These are phyloP conservation scores for Azorinus chamasolen DNA, from an alignment of 2,888 invertebrate genomes.

Conservation along the genomic window DNA sequence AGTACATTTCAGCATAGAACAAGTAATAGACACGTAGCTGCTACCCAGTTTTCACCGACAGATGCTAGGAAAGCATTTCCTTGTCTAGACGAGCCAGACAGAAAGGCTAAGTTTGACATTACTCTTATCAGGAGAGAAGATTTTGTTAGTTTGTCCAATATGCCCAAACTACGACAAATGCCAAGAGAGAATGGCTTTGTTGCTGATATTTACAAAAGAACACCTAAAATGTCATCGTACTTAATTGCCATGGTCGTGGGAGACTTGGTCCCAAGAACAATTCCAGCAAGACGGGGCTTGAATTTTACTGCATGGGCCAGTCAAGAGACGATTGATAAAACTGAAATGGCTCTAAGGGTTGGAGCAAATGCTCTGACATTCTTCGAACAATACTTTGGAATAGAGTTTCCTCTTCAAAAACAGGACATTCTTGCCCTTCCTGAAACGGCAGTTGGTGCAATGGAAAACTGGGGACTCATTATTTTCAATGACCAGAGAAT, in stretches of 20 bases:
- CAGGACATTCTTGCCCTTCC: slow-evolving; percentile 95
- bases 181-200: slow-evolving; percentile 88
- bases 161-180: slow-evolving; percentile 59
- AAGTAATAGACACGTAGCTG: slow-evolving; percentile 89
- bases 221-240: slow-evolving; percentile 84
- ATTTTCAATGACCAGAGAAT: slow-evolving; percentile 91
- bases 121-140: slow-evolving; percentile 88
- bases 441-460: slow-evolving; percentile 94
- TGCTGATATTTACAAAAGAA: slow-evolving; percentile 88
- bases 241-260: slow-evolving; percentile 85
- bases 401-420: slow-evolving; percentile 96
- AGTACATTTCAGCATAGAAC: slow-evolving; percentile 54
- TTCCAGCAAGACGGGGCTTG: slow-evolving; percentile 65
- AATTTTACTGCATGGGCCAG: slow-evolving; percentile 88
- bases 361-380: slow-evolving; percentile 90
- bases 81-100: slow-evolving; percentile 95
- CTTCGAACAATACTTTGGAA: slow-evolving; percentile 94
- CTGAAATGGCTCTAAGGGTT: slow-evolving; percentile 89
- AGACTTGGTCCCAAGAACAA: slow-evolving; percentile 77
- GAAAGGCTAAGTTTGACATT: slow-evolving; percentile 94
- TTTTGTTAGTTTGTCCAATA: slow-evolving; percentile 77
- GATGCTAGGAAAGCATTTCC: slow-evolving; percentile 97
- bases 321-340: slow-evolving; percentile 90
- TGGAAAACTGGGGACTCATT: slow-evolving; percentile 95
- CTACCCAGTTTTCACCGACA: slow-evolving; percentile 95